Conservation (phyloP, 2,113 vertebrate species). For the Aegithalos caudatus region DNA sequence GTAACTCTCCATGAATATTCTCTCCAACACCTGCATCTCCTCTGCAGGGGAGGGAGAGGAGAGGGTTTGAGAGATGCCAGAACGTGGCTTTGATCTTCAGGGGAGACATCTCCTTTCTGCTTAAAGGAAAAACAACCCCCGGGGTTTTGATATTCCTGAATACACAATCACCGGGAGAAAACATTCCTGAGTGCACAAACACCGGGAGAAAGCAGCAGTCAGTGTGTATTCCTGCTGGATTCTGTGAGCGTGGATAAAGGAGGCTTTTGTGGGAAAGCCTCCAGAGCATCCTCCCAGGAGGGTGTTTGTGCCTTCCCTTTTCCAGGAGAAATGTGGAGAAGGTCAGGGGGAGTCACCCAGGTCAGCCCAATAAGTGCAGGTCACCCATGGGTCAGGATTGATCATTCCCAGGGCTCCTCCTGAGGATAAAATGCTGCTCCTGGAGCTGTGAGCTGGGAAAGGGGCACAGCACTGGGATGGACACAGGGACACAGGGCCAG, state of each 20-base stretch:
- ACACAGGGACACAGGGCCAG: neutral
- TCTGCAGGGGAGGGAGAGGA: neutral
- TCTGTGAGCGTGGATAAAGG: neutral
- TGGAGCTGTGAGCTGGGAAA: neutral
- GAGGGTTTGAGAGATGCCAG: neutral
- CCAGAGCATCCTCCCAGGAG: neutral
- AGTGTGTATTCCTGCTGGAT: fast-evolving
- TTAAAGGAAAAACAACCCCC: neutral
- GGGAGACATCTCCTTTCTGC: neutral
- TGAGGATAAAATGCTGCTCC: neutral
- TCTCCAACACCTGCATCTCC: neutral
- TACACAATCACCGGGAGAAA: neutral
- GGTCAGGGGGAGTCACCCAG: neutral
- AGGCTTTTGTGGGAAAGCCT: neutral
- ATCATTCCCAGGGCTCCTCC: neutral
- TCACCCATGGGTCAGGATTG: neutral
- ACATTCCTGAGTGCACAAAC: neutral
- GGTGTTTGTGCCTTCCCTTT: neutral
- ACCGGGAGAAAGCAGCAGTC: neutral
- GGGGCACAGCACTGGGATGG: neutral
- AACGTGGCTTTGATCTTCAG: neutral
- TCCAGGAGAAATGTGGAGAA: neutral
- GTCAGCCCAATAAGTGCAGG: neutral
- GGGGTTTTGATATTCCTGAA: neutral
- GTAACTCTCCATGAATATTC: neutral